Evolutionary conservation across 1,140 invertebrate genomes (phyloP).

Genomic region (Anagrus nilaparvatae): DNA sequence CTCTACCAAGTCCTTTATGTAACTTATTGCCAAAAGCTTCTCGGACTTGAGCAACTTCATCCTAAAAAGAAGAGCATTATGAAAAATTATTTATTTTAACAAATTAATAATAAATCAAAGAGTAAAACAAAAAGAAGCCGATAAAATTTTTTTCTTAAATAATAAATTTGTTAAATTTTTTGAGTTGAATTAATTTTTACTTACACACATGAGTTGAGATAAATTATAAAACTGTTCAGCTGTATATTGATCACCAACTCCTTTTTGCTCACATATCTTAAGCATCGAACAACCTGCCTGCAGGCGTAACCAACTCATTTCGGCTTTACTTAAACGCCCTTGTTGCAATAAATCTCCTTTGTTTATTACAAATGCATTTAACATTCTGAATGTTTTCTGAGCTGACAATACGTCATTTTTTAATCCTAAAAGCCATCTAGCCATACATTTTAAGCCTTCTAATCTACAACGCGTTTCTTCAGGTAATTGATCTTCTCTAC

Average conservation of each 20-base stretch:
- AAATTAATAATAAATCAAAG: neutral
- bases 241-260: conserved; percentile 87
- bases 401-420: conserved; percentile 82
- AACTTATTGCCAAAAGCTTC: conserved; percentile 84
- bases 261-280: conserved; percentile 92
- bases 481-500: conserved; percentile 74
- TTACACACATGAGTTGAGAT: conserved; percentile 78
- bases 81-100: neutral
- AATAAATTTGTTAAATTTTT: too few relatives aligned
- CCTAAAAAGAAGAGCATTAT: conserved; percentile 42
- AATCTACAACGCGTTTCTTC: conserved; percentile 88
- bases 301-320: conserved; percentile 86
- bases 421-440: conserved; percentile 86
- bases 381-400: conserved; percentile 87
- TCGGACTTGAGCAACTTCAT: conserved; percentile 82
- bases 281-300: conserved; percentile 90
- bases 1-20: conserved; percentile 76
- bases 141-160: neutral
- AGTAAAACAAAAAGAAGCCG: neutral
- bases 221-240: conserved; percentile 91
- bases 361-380: conserved; percentile 81
- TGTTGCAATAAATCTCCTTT: conserved; percentile 77
- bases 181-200: conserved; percentile 33
- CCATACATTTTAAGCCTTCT: conserved; percentile 92
- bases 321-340: conserved; percentile 62